These are phyloP conservation scores for Agrochola litura DNA, from an alignment of 2,888 invertebrate species.

Conservation along the genomic window DNA sequence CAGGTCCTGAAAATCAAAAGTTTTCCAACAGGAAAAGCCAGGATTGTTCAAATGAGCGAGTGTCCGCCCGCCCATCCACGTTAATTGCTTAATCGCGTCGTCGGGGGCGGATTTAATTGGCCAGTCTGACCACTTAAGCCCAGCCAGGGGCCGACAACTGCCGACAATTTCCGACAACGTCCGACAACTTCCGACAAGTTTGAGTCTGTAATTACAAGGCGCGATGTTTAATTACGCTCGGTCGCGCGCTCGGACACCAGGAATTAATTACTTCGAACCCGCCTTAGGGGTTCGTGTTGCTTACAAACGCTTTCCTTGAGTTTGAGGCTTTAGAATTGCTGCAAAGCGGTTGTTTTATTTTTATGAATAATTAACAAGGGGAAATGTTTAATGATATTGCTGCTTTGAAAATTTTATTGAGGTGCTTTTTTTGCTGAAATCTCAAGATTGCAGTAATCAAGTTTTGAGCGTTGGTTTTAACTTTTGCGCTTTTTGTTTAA, in stretches of 20 bases:
- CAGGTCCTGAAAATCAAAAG: constrained; percentile 76
- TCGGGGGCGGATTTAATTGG: constrained; percentile 87
- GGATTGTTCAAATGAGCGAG: constrained; percentile 81
- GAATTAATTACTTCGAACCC: constrained; percentile 85
- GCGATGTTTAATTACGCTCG: constrained; percentile 89
- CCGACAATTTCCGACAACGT: constrained; percentile 79
- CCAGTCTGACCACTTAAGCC: constrained; percentile 83
- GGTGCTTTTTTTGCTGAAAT: constrained; percentile 41
- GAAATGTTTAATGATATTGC: constrained; percentile 69
- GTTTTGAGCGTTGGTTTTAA: constrained; percentile 41
- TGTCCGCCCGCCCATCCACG: constrained; percentile 87
- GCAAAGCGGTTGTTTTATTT: constrained; percentile 65
- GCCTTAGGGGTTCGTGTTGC: constrained; percentile 77
- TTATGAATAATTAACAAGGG: constrained; percentile 70
- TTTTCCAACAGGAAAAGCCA: constrained; percentile 81
- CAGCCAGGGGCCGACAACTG: constrained; percentile 76
- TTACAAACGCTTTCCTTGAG: constrained; percentile 70
- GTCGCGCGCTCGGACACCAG: constrained; percentile 81
- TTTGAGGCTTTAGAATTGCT: constrained; percentile 58
- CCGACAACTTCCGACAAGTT: constrained; percentile 83
- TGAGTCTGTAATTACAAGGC: constrained; percentile 88
- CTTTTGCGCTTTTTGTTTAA: not conserved
- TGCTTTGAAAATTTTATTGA: constrained; percentile 53
- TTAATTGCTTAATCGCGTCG: constrained; percentile 90
- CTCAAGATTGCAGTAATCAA: constrained; percentile 32